Evolutionary conservation across 2,797 vertebrate species (phyloP).

Genomic region (Dromococcyx pavoninus): DNA sequence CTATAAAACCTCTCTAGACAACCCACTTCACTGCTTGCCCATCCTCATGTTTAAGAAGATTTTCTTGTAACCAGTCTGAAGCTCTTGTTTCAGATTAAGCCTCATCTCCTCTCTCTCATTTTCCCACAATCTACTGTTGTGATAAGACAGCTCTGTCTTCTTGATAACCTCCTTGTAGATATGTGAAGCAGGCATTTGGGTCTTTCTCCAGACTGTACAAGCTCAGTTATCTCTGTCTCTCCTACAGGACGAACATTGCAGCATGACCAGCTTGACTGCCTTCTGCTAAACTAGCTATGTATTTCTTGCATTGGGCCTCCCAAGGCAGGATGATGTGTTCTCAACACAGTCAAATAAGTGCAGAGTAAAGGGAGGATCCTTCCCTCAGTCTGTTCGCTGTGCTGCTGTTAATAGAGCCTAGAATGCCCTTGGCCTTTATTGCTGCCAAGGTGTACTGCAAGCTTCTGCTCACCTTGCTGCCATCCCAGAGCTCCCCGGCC

Average conservation of each 20-base stretch:
- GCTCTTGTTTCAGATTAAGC: neutral
- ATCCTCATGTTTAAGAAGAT: neutral
- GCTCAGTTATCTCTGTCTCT: neutral
- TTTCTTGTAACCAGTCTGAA: neutral
- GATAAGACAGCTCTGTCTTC: neutral
- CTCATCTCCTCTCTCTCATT: neutral
- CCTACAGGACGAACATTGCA: neutral
- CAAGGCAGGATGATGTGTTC: neutral
- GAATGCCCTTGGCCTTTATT: neutral
- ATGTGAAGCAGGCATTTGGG: neutral
- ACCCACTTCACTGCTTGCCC: neutral
- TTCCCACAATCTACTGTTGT: neutral
- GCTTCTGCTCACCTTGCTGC: neutral
- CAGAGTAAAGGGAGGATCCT: neutral
- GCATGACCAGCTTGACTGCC: neutral
- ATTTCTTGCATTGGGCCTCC: neutral
- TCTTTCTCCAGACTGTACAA: neutral
- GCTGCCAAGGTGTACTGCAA: neutral
- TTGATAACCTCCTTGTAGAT: neutral
- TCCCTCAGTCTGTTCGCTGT: neutral
- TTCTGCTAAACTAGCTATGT: neutral
- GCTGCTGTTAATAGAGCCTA: neutral
- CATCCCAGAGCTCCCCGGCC: neutral
- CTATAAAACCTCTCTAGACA: neutral
- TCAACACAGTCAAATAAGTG: neutral